phyloP scores from a whole-genome alignment of 92 coral and sea anemone genomes.

The Anthopleura xanthogrammica region DNA sequence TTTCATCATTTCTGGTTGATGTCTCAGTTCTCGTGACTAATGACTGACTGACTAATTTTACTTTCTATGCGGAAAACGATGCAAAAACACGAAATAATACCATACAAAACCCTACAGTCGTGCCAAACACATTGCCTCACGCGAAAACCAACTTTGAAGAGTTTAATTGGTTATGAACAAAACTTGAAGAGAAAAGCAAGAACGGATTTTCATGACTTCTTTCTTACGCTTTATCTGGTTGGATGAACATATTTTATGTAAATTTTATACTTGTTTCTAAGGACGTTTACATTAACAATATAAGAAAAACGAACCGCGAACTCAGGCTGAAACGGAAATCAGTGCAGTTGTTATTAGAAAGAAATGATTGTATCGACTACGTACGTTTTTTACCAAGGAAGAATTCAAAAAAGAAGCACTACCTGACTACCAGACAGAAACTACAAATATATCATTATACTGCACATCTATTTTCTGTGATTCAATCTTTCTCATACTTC shows the following conservation, averaged over 20 bases:
- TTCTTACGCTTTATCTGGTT: neutral
- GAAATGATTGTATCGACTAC: too few relatives aligned
- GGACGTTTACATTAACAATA: neutral
- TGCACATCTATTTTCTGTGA: too few relatives aligned
- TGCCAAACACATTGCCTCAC: neutral
- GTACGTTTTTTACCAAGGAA: neutral
- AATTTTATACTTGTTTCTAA: neutral
- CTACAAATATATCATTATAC: too few relatives aligned
- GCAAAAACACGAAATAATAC: neutral
- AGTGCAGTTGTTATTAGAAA: too few relatives aligned
- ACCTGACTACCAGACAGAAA: too few relatives aligned
- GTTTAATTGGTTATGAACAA: neutral
- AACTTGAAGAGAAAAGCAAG: too few relatives aligned
- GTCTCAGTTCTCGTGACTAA: neutral
- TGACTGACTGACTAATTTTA: neutral
- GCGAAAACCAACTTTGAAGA: too few relatives aligned
- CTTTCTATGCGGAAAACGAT: neutral
- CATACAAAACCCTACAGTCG: neutral
- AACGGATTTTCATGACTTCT: neutral
- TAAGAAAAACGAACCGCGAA: neutral
- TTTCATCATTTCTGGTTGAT: neutral
- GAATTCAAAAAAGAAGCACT: too few relatives aligned
- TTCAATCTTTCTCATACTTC: neutral
- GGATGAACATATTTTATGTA: neutral
- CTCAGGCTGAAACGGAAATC: neutral